Evolutionary conservation across 2,113 vertebrate genomes (phyloP), one percentile per base, ranked within the genome.

Genomic region (Coreoperca whiteheadi): DNA sequence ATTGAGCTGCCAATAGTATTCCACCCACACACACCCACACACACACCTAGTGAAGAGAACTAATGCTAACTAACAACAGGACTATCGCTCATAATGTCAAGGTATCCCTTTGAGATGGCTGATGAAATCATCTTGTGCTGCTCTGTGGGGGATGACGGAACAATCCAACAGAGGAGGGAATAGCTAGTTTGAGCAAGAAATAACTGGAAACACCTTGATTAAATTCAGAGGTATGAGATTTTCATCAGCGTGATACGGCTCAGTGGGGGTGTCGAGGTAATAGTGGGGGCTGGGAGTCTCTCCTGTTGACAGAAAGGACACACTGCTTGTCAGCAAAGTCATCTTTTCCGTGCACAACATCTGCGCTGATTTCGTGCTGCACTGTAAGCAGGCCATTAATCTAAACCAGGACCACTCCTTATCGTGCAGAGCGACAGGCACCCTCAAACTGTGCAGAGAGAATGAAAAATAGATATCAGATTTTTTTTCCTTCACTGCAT

Each of bases 241-340:
- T 89, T 90, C 87, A 94, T 92, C 89, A 78, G 83, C 15, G 56
- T 83, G 88, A 92, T 89, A 71, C 39, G 21, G 61, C 79, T 83
- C 84, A 21, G 71, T 39, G 84, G 87, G 87, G 90, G 88, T 57
- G 90, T 88, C 0, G 83, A 75, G 82, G 77, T 82, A 70, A 84
- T 77, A 9, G 76, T 57, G 20, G 77, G 78, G 77, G 74, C 69
- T 43, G 67, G 75, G 79, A 86, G 85, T 77, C 89, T 83, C 80
- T 87, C 79, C 86, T 72, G 77, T 88, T 86, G 88, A 90, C 88
- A 89, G 87, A 89, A 80, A 91, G 87, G 92, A 93, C 88, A 90
- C 77, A 51, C 51, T 8, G 84, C 92, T 94, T 95, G 94, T 94
- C 94, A 94, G 92, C 93, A 95, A 94, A 95, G 94, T 92, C 92